A percentile compares a stretch with the other conserved stretches of the same genome.
Evolutionary conservation across 1,140 invertebrate species (phyloP).

Genomic region (Yoshiicerus persimilis): DNA sequence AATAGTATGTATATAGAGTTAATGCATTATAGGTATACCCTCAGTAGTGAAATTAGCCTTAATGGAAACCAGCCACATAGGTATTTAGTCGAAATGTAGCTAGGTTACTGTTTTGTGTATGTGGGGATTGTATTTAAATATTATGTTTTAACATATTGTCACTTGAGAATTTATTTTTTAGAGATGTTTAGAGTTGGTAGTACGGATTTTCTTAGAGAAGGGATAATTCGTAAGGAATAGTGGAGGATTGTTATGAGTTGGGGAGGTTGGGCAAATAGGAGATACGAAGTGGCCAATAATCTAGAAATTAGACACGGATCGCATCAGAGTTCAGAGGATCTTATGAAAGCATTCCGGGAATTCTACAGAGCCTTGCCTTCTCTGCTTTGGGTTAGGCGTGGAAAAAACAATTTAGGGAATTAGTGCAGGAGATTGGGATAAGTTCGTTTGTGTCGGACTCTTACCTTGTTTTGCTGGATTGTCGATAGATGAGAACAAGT

Average conservation of each 20-base stretch:
- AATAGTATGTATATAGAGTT: no score
- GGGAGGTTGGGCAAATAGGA: not conserved
- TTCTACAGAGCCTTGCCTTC: not conserved
- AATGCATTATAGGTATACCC: no score
- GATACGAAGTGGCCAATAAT: constrained; percentile 10
- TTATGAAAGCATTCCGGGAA: constrained; percentile 9
- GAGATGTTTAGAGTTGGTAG: not conserved
- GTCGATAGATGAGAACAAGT: not conserved
- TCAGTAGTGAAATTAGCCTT: no score
- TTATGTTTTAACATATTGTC: not conserved
- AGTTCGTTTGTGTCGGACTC: not conserved
- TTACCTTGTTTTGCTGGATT: not conserved
- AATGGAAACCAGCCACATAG: no score
- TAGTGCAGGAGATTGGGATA: constrained; percentile 3
- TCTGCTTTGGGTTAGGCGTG: not conserved
- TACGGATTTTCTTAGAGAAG: no score
- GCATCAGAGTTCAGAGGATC: not conserved
- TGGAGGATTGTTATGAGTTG: not conserved
- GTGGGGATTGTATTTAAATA: no score
- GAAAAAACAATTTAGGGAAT: constrained; percentile 19
- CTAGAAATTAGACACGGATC: constrained; percentile 19
- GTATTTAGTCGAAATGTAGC: no score
- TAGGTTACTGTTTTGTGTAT: no score
- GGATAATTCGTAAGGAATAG: not conserved
- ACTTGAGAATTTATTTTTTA: not conserved